Percentiles rank a stretch among this genome's conserved stretches.
Conservation (phyloP, 1,140 invertebrate species). For the Propsilocerus akamusi region DNA sequence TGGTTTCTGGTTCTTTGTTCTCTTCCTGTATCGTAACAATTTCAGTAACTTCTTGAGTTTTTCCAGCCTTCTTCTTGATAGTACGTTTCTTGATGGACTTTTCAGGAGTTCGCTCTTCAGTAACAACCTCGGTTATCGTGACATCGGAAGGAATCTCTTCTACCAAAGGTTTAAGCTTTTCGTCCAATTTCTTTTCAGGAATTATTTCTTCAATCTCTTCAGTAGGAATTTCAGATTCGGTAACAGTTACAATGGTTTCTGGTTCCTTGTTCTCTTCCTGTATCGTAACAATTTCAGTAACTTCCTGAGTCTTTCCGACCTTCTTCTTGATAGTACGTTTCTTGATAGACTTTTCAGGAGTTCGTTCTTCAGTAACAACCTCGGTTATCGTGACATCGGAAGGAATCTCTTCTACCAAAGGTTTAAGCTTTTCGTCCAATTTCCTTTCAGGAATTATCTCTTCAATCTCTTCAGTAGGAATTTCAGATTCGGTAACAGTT, state of each 20-base stretch:
- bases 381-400: conserved; percentile 5
- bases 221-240: conserved; percentile 7
- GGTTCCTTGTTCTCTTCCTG: conserved; percentile 11
- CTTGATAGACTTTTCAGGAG: conserved; percentile 9
- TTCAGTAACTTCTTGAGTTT: conserved; percentile 16
- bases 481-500: conserved; percentile 7
- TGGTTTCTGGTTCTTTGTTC: conserved; percentile 11
- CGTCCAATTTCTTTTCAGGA: neutral
- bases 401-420: conserved; percentile 8
- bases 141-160: conserved; percentile 14
- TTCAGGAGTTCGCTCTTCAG: conserved; percentile 14
- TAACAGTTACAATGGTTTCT: conserved; percentile 2
- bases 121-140: conserved; percentile 9
- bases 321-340: conserved; percentile 11
- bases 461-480: conserved; percentile 9
- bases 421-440: neutral
- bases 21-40: conserved; percentile 12
- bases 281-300: conserved; percentile 16
- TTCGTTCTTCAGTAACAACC: conserved; percentile 9
- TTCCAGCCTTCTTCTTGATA: conserved; percentile 16
- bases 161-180: neutral
- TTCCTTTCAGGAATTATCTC: neutral
- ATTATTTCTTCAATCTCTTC: conserved; percentile 7
- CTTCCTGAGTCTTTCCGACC: conserved; percentile 11
- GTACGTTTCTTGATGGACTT: conserved; percentile 15